Conservation (phyloP, 2,888 invertebrate species). For the Merodon equestris region DNA sequence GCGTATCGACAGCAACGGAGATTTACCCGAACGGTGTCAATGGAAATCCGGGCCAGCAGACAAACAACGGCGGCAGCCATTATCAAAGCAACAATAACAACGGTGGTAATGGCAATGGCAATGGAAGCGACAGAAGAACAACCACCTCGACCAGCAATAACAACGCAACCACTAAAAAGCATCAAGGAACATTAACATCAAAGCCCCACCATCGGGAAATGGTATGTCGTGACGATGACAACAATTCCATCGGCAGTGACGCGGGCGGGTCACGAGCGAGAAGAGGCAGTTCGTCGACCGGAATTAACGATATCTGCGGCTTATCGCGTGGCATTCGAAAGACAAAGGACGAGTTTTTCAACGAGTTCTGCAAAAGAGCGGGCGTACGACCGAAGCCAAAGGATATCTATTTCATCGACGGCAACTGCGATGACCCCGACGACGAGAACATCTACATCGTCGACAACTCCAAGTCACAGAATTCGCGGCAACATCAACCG, state of each 20-base stretch:
- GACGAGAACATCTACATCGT: slow-evolving; percentile 61
- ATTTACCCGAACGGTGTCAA: slow-evolving; percentile 72
- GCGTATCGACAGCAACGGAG: slow-evolving; percentile 78
- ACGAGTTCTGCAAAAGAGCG: slow-evolving; percentile 77
- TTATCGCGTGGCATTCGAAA: slow-evolving; percentile 76
- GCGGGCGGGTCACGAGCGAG: slow-evolving; percentile 56
- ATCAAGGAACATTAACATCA: slow-evolving; percentile 51
- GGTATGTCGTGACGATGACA: slow-evolving; percentile 38
- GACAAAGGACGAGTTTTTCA: slow-evolving; percentile 78
- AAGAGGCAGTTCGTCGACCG: slow-evolving; percentile 40
- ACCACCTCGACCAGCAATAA: slow-evolving; percentile 27
- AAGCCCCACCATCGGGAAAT: slow-evolving; percentile 29
- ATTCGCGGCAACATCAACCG: slow-evolving; percentile 59
- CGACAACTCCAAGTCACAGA: slow-evolving; percentile 44
- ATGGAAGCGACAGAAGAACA: slow-evolving; percentile 45
- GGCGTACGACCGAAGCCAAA: slow-evolving; percentile 77
- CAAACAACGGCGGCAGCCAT: slow-evolving; percentile 59
- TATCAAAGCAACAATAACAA: slow-evolving; percentile 47
- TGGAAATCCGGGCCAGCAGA: slow-evolving; percentile 57
- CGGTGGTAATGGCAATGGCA: slow-evolving; percentile 13
- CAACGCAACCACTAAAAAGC: slow-evolving; percentile 42
- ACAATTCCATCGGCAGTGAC: slow-evolving; percentile 48
- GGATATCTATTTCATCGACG: slow-evolving; percentile 77
- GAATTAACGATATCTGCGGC: slow-evolving; percentile 73
- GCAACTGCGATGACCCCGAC: slow-evolving; percentile 46